Conservation (phyloP, 1,140 invertebrate genomes). For the Ectropis grisescens region DNA sequence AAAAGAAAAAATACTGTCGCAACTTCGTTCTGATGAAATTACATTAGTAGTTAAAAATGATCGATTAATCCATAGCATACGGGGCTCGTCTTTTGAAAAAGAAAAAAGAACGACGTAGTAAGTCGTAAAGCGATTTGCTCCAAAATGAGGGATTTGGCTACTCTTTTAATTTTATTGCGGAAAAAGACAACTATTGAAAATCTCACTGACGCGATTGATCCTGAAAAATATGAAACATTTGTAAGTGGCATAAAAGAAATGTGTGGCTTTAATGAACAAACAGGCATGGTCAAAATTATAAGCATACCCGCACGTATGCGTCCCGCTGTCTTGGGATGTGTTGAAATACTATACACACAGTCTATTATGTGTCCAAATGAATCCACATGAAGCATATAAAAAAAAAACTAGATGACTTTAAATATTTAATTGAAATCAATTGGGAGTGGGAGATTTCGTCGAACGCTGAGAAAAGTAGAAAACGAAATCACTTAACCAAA, state of each 20-base stretch:
- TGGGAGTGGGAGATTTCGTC: slow-evolving; percentile 6
- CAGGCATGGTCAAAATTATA: background rate
- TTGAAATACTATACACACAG: slow-evolving; percentile 4
- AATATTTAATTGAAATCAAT: slow-evolving; percentile 2
- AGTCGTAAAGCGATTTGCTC: slow-evolving; percentile 5
- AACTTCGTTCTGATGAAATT: slow-evolving; percentile 2
- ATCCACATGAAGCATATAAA: slow-evolving; percentile 1
- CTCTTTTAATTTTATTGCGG: slow-evolving; percentile 2
- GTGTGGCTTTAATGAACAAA: slow-evolving; percentile 4
- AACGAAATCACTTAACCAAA: slow-evolving; percentile 3
- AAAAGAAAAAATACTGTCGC: slow-evolving; percentile 2
- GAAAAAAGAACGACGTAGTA: slow-evolving; percentile 3
- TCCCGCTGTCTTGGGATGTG: slow-evolving; percentile 1
- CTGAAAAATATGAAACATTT: slow-evolving; percentile 1
- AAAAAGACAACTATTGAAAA: background rate
- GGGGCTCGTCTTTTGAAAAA: slow-evolving; percentile 3
- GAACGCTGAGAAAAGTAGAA: slow-evolving; percentile 5
- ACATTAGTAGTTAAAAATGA: slow-evolving; percentile 2
- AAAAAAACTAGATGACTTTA: slow-evolving; percentile 4
- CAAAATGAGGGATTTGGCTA: slow-evolving; percentile 3
- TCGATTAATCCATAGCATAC: slow-evolving; percentile 4
- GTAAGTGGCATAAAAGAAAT: slow-evolving; percentile 1
- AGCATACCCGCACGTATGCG: slow-evolving; percentile 3
- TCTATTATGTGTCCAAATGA: slow-evolving; percentile 1
- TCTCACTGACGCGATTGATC: slow-evolving; percentile 1